Conservation (phyloP, 2,888 invertebrate species). For the Leptodirus hochenwartii region DNA sequence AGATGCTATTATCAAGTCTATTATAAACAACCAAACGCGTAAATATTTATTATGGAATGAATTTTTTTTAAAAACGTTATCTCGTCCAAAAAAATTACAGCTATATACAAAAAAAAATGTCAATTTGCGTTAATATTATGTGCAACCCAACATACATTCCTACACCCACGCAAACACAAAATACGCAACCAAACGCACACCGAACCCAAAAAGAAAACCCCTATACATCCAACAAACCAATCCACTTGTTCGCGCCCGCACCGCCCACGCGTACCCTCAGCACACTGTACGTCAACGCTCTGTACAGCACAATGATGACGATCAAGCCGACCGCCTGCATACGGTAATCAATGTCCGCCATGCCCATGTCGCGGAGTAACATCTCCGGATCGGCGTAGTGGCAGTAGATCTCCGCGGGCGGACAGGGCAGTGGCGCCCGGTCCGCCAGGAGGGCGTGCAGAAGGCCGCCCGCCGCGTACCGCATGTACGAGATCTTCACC, state of each 20-base stretch:
- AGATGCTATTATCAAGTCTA: conserved; percentile 2
- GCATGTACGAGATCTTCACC: conserved; percentile 63
- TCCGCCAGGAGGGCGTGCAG: conserved; percentile 63
- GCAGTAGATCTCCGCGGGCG: conserved; percentile 46
- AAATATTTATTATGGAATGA: conserved; percentile 1
- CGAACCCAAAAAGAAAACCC: too few species aligned
- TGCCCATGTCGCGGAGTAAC: conserved; percentile 51
- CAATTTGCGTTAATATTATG: too few species aligned
- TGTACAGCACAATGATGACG: conserved; percentile 7
- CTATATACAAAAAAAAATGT: too few species aligned
- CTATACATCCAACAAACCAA: too few species aligned
- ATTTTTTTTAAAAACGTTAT: too few species aligned
- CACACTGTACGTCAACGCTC: conserved; percentile 10
- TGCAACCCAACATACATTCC: too few species aligned
- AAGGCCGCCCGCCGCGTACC: conserved; percentile 64
- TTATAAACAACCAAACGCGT: not conserved
- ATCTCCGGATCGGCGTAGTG: conserved; percentile 50
- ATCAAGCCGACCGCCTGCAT: conserved; percentile 8
- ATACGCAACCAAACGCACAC: too few species aligned
- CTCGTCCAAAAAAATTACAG: too few species aligned
- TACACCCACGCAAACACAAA: conserved; percentile 1
- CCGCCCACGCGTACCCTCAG: too few species aligned
- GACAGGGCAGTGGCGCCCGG: conserved; percentile 51
- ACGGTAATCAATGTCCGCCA: conserved; percentile 21
- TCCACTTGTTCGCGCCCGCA: too few species aligned